phyloP scores from a whole-genome alignment of 37 sponge, comb jelly and placozoan genomes.

The Geodia barretti region DNA sequence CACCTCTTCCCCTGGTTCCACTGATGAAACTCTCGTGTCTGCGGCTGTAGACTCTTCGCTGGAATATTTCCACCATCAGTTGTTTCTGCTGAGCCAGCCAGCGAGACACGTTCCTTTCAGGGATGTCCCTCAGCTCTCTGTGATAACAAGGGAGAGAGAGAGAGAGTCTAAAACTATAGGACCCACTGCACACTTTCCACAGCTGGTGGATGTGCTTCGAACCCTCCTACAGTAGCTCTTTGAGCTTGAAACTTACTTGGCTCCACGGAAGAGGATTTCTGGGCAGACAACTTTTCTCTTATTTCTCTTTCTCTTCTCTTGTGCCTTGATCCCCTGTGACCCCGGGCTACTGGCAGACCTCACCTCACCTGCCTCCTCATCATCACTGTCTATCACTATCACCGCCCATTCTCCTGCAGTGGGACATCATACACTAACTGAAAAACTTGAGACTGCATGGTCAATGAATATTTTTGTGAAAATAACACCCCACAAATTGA shows the following conservation, averaged over 20 bases:
- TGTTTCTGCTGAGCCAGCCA: slow-evolving; percentile 30
- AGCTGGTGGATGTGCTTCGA: too few relatives aligned
- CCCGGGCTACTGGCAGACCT: too few relatives aligned
- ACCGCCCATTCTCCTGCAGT: not conserved
- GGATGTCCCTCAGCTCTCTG: slow-evolving; percentile 23
- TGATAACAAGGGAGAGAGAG: not conserved
- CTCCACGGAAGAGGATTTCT: not conserved
- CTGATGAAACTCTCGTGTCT: slow-evolving; percentile 35
- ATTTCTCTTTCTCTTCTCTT: too few relatives aligned
- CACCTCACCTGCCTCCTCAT: too few relatives aligned
- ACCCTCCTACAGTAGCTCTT: not conserved
- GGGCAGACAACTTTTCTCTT: not conserved
- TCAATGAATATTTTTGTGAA: too few relatives aligned
- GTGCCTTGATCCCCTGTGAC: too few relatives aligned
- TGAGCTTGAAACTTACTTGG: not conserved
- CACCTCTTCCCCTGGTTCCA: slow-evolving; percentile 38
- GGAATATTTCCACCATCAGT: slow-evolving; percentile 33
- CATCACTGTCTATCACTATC: not conserved
- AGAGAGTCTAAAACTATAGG: not conserved
- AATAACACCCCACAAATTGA: not conserved
- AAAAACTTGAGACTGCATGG: too few relatives aligned
- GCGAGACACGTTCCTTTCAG: not conserved
- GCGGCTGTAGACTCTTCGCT: slow-evolving; percentile 24
- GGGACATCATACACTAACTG: not conserved
- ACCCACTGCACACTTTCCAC: too few relatives aligned